phyloP scores from a whole-genome alignment of 2,113 vertebrate genomes.

The Heptranchias perlo region DNA sequence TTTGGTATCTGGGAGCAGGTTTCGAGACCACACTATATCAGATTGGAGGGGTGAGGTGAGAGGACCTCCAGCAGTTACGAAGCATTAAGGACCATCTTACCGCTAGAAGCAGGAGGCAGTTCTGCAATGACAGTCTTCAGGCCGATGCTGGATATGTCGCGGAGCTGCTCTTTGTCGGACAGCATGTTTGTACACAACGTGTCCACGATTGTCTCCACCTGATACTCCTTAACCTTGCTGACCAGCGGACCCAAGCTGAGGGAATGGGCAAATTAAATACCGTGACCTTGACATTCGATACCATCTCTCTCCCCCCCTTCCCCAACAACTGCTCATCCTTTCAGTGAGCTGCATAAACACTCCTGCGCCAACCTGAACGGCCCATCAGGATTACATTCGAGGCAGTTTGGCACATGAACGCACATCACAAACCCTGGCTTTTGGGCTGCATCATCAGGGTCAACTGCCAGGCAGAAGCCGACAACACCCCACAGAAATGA shows the following conservation, averaged over 20 bases:
- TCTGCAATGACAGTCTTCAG: slow-evolving; percentile 84
- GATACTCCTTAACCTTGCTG: slow-evolving; percentile 89
- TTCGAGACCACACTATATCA: neutral
- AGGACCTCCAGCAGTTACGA: neutral
- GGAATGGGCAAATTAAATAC: neutral
- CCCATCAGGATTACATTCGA: neutral
- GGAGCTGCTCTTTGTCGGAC: slow-evolving; percentile 85
- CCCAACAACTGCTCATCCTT: neutral
- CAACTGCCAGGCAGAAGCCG: neutral
- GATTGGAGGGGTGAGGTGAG: neutral
- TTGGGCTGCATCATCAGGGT: neutral
- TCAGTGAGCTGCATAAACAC: neutral
- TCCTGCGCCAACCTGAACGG: neutral
- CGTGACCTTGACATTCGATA: neutral
- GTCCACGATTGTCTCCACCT: slow-evolving; percentile 92
- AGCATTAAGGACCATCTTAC: slow-evolving; percentile 50
- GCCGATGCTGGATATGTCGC: slow-evolving; percentile 91
- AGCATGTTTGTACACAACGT: slow-evolving; percentile 83
- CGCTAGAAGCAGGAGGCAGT: slow-evolving; percentile 74
- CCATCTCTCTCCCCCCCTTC: neutral
- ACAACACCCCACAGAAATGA: neutral
- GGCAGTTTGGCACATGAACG: neutral
- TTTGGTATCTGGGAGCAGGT: neutral
- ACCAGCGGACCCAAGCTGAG: slow-evolving; percentile 83
- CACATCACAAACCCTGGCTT: neutral